phyloP scores from a whole-genome alignment of 1,140 invertebrate genomes.

The Propsilocerus akamusi region DNA sequence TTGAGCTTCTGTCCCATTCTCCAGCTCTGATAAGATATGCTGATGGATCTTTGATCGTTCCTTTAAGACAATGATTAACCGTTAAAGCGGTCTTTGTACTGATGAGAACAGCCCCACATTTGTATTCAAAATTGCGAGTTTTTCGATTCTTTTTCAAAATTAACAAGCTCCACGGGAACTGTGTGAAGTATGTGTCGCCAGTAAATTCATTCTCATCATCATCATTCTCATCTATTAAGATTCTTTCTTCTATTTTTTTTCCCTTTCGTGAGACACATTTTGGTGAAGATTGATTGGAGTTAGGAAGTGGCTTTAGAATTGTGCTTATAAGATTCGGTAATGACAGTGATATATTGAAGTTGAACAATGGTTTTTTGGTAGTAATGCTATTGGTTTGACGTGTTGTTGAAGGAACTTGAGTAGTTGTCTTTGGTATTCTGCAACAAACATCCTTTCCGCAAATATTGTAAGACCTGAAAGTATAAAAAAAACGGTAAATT shows the following conservation, averaged over 20 bases:
- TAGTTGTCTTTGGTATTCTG: background rate
- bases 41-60: background rate
- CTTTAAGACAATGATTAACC: background rate
- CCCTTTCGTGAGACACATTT: background rate
- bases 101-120: background rate
- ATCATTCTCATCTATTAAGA: background rate
- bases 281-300: background rate
- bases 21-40: slow-evolving; percentile 18
- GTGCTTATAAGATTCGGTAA: background rate
- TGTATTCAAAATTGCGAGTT: background rate
- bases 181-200: background rate
- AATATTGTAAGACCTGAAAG: background rate
- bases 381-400: background rate
- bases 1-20: slow-evolving; percentile 32
- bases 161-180: background rate
- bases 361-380: background rate
- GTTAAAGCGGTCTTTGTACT: background rate
- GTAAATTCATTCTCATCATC: background rate
- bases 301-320: background rate
- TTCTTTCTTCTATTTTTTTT: background rate
- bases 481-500: background rate
- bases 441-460: background rate
- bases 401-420: background rate
- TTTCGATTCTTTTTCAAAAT: background rate
- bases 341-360: background rate